These are phyloP conservation scores for Gadus macrocephalus DNA, from an alignment of 2,113 vertebrate genomes.

Conservation along the genomic window DNA sequence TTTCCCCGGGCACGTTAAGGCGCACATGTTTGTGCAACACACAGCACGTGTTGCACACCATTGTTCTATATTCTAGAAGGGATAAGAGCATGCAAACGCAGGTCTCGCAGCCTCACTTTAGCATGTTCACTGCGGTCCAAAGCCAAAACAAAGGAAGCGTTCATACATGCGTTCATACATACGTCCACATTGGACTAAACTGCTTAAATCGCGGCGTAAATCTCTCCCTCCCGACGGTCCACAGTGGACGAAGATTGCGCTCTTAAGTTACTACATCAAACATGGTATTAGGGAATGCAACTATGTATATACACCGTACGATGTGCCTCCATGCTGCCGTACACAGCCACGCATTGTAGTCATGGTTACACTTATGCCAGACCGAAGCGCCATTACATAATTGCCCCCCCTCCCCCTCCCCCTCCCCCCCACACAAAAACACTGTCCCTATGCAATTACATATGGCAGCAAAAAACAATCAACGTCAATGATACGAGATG, in stretches of 20 bases:
- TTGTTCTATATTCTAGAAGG: conserved; percentile 49
- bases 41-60: conserved; percentile 10
- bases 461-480: neutral
- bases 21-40: conserved; percentile 44
- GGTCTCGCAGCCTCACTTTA: conserved; percentile 3
- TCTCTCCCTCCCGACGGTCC: neutral
- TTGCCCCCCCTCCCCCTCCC: neutral
- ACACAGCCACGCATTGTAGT: conserved; percentile 22
- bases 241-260: neutral
- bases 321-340: no score
- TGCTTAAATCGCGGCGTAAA: no score
- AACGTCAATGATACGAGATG: neutral
- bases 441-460: neutral
- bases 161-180: neutral
- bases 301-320: no score
- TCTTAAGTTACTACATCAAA: no score
- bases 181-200: neutral
- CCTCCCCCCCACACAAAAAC: neutral
- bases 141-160: neutral
- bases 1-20: neutral
- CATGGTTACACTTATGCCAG: conserved; percentile 41
- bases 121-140: neutral
- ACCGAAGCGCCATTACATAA: conserved; percentile 47
- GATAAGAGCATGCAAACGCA: neutral
- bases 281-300: no score